phyloP scores from a whole-genome alignment of 2,113 vertebrate species.

The Himantopus leucocephalus region DNA sequence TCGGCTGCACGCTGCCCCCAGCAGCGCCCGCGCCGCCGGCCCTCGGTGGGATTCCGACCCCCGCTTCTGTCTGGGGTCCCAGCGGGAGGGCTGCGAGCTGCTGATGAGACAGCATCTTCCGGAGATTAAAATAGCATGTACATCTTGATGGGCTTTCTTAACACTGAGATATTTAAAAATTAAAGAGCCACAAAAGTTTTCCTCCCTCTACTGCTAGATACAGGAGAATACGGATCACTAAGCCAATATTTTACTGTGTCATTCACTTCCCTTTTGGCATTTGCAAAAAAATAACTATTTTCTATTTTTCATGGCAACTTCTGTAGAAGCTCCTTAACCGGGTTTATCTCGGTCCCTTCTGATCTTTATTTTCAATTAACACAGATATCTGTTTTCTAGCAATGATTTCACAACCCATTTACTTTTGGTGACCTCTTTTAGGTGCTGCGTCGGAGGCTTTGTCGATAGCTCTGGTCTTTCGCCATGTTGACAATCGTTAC shows the following conservation, averaged over 20 bases:
- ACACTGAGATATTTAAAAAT: not conserved
- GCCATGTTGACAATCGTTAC: rapidly evolving
- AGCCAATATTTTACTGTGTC: not conserved
- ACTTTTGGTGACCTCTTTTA: not conserved
- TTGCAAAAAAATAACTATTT: not conserved
- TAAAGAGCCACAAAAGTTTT: not conserved
- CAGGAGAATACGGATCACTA: not conserved
- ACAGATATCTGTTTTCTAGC: not conserved
- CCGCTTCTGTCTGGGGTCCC: no score
- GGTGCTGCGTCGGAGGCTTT: not conserved
- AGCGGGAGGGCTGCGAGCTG: not conserved
- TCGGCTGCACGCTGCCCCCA: not conserved
- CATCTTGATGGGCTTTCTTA: not conserved
- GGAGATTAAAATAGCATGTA: not conserved
- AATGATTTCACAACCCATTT: not conserved
- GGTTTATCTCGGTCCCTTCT: not conserved
- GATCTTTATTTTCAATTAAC: not conserved
- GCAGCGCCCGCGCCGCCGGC: rapidly evolving
- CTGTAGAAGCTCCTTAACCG: not conserved
- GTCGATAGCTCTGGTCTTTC: not conserved
- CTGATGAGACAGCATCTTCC: not conserved
- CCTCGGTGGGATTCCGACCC: not conserved
- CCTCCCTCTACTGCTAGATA: not conserved
- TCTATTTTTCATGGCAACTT: not conserved
- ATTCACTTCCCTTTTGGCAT: not conserved